These are phyloP conservation scores for Brachionus angularis DNA, from an alignment of 1,140 invertebrate species.

Conservation along the genomic window DNA sequence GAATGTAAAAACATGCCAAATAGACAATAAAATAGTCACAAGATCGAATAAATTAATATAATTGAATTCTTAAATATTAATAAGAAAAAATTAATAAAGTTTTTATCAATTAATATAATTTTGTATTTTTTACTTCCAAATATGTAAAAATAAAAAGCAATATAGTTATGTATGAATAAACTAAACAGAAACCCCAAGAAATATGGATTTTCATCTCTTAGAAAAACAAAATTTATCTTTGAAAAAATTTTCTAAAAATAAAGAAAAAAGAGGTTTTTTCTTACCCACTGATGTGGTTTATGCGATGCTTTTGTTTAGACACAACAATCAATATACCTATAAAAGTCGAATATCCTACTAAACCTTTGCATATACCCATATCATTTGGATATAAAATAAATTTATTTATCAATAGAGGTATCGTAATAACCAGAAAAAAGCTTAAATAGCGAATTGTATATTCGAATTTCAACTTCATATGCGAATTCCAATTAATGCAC, in stretches of 20 bases:
- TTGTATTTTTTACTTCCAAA: too few relatives aligned
- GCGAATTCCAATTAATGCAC: constrained; percentile 15
- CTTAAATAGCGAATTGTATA: not conserved
- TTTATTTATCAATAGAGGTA: constrained; percentile 19
- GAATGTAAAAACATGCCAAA: not conserved
- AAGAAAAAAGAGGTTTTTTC: not conserved
- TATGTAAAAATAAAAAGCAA: not conserved
- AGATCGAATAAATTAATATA: not conserved
- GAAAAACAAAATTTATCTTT: not conserved
- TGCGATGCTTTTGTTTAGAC: constrained; percentile 6
- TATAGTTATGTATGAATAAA: not conserved
- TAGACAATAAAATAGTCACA: not conserved
- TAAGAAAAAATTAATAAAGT: too few relatives aligned
- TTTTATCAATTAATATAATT: too few relatives aligned
- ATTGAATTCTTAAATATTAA: too few relatives aligned
- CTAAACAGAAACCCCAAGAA: not conserved
- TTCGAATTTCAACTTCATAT: constrained; percentile 18
- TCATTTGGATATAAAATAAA: constrained; percentile 29
- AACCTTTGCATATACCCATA: not conserved
- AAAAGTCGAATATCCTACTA: constrained; percentile 1
- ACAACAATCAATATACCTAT: not conserved
- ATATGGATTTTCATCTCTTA: not conserved
- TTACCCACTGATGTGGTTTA: constrained; percentile 34
- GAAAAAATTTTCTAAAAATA: not conserved
- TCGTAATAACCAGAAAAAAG: not conserved